A percentile compares a stretch with the other conserved stretches of the same genome.
Conservation (phyloP, 2,113 vertebrate species). For the Galbula dea region DNA sequence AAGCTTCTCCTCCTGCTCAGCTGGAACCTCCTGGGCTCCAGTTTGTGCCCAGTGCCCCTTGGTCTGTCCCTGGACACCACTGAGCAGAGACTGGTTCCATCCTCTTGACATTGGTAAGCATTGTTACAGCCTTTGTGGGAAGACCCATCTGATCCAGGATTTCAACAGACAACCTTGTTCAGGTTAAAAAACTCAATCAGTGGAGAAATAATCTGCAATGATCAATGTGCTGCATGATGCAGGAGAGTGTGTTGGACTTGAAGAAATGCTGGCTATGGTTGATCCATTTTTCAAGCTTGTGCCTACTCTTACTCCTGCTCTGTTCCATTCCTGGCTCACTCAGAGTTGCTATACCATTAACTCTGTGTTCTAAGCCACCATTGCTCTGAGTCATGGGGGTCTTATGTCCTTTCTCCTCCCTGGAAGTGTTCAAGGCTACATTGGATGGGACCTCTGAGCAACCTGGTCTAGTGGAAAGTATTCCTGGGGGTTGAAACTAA, state of each 20-base stretch:
- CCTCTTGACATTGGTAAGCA: too few species aligned
- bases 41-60: too few species aligned
- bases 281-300: not conserved
- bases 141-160: not conserved
- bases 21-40: too few species aligned
- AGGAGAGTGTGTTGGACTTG: not conserved
- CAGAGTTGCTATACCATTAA: not conserved
- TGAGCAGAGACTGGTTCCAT: too few species aligned
- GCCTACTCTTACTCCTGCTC: not conserved
- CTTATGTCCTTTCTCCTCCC: not conserved
- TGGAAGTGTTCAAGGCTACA: not conserved
- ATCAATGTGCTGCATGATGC: accelerated
- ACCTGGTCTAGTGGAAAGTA: not conserved
- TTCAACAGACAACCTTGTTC: not conserved
- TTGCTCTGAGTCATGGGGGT: accelerated
- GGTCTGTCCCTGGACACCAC: too few species aligned
- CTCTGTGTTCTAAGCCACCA: not conserved
- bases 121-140: not conserved
- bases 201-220: not conserved
- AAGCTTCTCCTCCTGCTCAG: too few species aligned
- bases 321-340: not conserved
- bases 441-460: not conserved
- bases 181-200: not conserved
- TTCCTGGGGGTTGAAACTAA: not conserved
- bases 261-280: not conserved